phyloP scores from a whole-genome alignment of 2,888 invertebrate genomes.

The Actias luna region DNA sequence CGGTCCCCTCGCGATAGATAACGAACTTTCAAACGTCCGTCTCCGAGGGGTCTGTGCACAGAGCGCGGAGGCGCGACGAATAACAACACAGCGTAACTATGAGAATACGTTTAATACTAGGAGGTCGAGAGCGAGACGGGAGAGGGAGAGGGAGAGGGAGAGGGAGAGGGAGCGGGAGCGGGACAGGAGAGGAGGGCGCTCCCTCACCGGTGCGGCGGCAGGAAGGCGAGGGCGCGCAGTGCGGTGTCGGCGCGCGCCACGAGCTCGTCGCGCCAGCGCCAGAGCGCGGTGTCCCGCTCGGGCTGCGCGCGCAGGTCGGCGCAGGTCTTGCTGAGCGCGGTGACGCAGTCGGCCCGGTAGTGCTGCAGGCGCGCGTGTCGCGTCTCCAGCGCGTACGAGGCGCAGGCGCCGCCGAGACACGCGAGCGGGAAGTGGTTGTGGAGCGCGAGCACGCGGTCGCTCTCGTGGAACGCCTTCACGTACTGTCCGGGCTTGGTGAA shows the following conservation, averaged over 20 bases:
- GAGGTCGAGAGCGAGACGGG: background rate
- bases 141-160: constrained; percentile 24
- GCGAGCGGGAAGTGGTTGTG: constrained; percentile 97
- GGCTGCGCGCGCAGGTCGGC: constrained; percentile 91
- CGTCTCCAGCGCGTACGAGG: constrained; percentile 91
- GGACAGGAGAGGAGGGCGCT: constrained; percentile 19
- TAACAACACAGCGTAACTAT: constrained; percentile 35
- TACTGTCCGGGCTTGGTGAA: constrained; percentile 96
- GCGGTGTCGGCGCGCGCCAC: constrained; percentile 86
- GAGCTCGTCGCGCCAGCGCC: constrained; percentile 92
- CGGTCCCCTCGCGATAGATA: background rate
- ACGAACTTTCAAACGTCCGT: background rate
- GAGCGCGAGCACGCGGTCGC: constrained; percentile 92
- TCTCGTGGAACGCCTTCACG: constrained; percentile 96
- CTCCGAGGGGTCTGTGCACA: background rate
- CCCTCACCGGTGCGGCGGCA: constrained; percentile 67
- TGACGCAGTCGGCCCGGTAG: constrained; percentile 96
- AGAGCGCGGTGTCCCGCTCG: constrained; percentile 92
- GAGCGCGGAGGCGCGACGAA: background rate
- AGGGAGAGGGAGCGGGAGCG: constrained; percentile 14
- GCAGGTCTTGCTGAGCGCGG: constrained; percentile 91
- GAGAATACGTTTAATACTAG: constrained; percentile 67
- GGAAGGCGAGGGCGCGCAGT: constrained; percentile 87
- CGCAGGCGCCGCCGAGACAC: constrained; percentile 92
- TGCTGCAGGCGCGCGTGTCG: constrained; percentile 94